A percentile compares a stretch with the other conserved stretches of the same genome.
Evolutionary conservation across 2,113 vertebrate species (phyloP).

Genomic region (Lamprotornis superbus): DNA sequence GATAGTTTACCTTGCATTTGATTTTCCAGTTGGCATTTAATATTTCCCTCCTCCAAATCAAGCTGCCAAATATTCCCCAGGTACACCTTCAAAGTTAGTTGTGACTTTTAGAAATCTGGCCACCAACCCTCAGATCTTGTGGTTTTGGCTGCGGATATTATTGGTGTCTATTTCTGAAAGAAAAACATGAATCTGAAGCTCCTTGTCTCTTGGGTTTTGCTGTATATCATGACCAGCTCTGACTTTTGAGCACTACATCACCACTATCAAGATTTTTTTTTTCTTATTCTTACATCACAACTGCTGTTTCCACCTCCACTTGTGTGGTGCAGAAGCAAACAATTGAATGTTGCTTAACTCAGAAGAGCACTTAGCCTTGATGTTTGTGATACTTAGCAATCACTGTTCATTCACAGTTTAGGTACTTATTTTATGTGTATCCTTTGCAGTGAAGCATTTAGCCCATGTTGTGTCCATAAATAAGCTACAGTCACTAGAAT

Average conservation of each 20-base stretch:
- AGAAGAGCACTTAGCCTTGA: neutral
- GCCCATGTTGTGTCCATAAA: neutral
- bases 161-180: neutral
- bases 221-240: neutral
- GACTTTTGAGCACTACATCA: neutral
- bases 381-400: neutral
- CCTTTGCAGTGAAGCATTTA: neutral
- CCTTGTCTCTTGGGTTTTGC: neutral
- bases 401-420: neutral
- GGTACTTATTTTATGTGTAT: neutral
- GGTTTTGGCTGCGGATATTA: neutral
- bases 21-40: neutral
- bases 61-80: neutral
- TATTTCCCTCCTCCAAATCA: neutral
- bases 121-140: neutral
- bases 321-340: neutral
- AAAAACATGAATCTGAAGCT: neutral
- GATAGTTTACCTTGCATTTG: neutral
- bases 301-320: neutral
- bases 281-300: neutral
- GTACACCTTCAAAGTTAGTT: neutral
- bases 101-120: neutral
- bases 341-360: neutral
- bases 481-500: neutral
- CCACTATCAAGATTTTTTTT: neutral